Evolutionary conservation across 2,888 invertebrate species (phyloP).

Genomic region (Sclerodermus sp.): DNA sequence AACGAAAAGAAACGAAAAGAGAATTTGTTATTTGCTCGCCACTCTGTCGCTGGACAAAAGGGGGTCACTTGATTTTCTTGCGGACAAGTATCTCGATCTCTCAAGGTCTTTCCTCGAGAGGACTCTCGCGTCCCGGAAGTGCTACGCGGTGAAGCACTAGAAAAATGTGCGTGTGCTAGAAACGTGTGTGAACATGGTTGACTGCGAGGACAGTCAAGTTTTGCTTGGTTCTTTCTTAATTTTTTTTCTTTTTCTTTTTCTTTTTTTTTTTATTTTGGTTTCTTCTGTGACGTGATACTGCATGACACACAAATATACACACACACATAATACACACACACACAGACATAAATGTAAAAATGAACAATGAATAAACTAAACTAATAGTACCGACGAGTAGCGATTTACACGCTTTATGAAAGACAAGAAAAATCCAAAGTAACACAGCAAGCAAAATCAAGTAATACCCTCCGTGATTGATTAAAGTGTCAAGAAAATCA

Average conservation of each 20-base stretch:
- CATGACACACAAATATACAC: neutral
- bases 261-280: neutral
- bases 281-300: neutral
- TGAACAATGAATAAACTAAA: too few species aligned
- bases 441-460: slow-evolving; percentile 53
- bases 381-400: slow-evolving; percentile 4
- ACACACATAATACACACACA: slow-evolving; percentile 6
- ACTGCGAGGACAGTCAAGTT: neutral
- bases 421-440: slow-evolving; percentile 14
- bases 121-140: too few species aligned
- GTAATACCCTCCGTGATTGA: slow-evolving; percentile 38
- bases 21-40: neutral
- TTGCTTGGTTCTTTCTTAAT: neutral
- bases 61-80: slow-evolving; percentile 35
- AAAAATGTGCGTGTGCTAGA: too few species aligned
- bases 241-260: neutral
- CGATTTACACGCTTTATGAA: slow-evolving; percentile 2
- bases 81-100: neutral
- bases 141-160: too few species aligned
- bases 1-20: slow-evolving; percentile 31
- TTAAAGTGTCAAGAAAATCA: neutral
- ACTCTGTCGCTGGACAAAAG: slow-evolving; percentile 13
- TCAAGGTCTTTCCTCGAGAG: too few species aligned
- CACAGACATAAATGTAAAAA: neutral
- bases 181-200: too few species aligned